Evolutionary conservation across 2,797 vertebrate genomes (phyloP).

Genomic region (Chiroxiphia lanceolata): DNA sequence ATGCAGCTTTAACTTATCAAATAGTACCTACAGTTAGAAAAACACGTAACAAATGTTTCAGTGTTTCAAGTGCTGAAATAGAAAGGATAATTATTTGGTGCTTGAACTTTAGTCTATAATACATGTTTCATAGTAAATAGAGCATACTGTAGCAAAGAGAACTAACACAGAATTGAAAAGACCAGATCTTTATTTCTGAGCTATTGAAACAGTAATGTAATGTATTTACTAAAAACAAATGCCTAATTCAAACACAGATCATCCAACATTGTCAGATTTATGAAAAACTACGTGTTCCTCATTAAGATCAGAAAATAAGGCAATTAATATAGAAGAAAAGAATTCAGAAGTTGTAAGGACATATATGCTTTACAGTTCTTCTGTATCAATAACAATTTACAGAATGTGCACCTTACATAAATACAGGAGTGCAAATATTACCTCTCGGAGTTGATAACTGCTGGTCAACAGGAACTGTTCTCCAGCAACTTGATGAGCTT

Average conservation of each 20-base stretch:
- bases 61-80: neutral
- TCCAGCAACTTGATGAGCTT: slow-evolving; percentile 88
- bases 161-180: neutral
- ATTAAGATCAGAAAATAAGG: neutral
- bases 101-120: neutral
- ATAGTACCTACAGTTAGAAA: slow-evolving; percentile 83
- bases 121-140: neutral
- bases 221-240: neutral
- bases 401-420: neutral
- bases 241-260: neutral
- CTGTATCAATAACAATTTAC: neutral
- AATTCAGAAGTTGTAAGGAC: neutral
- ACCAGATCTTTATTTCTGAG: neutral
- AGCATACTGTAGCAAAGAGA: neutral
- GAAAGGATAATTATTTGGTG: neutral
- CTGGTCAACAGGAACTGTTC: slow-evolving; percentile 89
- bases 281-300: neutral
- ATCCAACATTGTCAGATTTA: neutral
- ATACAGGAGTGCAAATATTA: slow-evolving; percentile 10
- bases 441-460: slow-evolving; percentile 85
- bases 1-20: slow-evolving; percentile 88
- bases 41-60: neutral
- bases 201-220: neutral
- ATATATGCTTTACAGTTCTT: neutral
- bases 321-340: neutral